Evolutionary conservation across 92 coral and sea anemone genomes (phyloP), one percentile per base, ranked within the genome.

Genomic region (Bergia sp.): DNA sequence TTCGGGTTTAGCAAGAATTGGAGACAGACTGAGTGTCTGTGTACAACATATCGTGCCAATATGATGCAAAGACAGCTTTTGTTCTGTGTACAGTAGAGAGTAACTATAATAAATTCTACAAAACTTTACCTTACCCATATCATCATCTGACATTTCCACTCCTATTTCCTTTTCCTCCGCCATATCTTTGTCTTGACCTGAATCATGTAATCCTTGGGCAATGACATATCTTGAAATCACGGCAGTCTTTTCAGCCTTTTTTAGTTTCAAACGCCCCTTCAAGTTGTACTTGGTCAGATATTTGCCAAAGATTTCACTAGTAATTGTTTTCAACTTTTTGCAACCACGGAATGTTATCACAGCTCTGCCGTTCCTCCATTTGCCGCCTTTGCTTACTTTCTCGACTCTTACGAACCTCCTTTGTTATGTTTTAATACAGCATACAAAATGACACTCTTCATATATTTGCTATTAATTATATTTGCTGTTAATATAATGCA

Each of bases 331-430:
- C 82, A 41, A 86, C 89, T 43, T 76, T 72, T 42, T 53, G 76
- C 84, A 86, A 61, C 89, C 89, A 86, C 40, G 72, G 80, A 65
- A 86, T 86, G 37, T 86, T 76, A 76, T 86, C 83, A 66, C 69
- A 87, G 53, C 90, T 55, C 65, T 88, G 90, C 37, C 64, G 43
- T 77, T 88, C 50, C 41, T 78, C 90, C 2, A 57, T 45, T 49
- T 88, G 38, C 55, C 85, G 29, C 76, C 58, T 88, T n/a, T 73
- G 61, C 38, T 43, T 77, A 10, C 73, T 88, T 79, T 88, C 86
- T 79, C 78, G 29, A 29, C 29, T 88, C 29, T 88, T 66, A 4
- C 76, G 74, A 36, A 29, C 45, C 66, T 61, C 85, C 55, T 79
- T 77, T 50, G 57, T 53, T 18, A 42, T 42, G 29, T 81, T 38